Conservation (phyloP, 1,140 invertebrate genomes). For the Apolygus lucorum region DNA sequence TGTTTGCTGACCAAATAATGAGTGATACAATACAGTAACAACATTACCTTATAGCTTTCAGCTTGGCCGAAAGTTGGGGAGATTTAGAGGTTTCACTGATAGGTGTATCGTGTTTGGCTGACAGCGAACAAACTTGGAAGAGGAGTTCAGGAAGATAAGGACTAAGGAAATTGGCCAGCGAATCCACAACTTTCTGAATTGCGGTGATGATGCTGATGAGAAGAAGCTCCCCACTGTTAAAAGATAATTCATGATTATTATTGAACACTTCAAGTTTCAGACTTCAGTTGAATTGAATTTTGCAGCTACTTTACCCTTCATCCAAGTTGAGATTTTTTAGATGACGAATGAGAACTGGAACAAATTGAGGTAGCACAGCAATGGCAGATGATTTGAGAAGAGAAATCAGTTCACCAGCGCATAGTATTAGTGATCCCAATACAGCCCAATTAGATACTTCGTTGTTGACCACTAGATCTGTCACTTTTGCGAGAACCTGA, state of each 20-base stretch:
- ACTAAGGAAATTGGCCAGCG: slow-evolving; percentile 68
- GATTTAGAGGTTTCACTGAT: slow-evolving; percentile 25
- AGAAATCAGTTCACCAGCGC: slow-evolving; percentile 67
- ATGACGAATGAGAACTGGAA: slow-evolving; percentile 64
- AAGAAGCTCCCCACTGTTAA: slow-evolving; percentile 26
- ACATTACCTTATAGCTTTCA: slow-evolving; percentile 48
- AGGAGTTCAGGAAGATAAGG: slow-evolving; percentile 72
- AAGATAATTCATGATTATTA: slow-evolving; percentile 1
- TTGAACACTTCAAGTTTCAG: no score
- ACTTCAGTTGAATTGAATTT: neutral
- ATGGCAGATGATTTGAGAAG: slow-evolving; percentile 65
- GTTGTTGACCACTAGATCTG: neutral
- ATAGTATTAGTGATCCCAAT: slow-evolving; percentile 63
- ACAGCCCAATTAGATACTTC: slow-evolving; percentile 39
- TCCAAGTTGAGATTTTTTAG: slow-evolving; percentile 33
- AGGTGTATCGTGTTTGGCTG: slow-evolving; percentile 33
- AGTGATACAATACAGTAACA: no score
- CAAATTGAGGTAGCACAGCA: slow-evolving; percentile 59
- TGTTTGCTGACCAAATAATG: no score
- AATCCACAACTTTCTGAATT: slow-evolving; percentile 66
- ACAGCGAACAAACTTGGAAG: slow-evolving; percentile 50
- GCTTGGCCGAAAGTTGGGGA: slow-evolving; percentile 45
- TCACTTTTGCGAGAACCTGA: slow-evolving; percentile 23
- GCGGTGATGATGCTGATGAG: slow-evolving; percentile 57
- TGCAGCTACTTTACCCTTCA: neutral